phyloP scores from a whole-genome alignment of 2,797 vertebrate genomes.

The Sebastes itinus region DNA sequence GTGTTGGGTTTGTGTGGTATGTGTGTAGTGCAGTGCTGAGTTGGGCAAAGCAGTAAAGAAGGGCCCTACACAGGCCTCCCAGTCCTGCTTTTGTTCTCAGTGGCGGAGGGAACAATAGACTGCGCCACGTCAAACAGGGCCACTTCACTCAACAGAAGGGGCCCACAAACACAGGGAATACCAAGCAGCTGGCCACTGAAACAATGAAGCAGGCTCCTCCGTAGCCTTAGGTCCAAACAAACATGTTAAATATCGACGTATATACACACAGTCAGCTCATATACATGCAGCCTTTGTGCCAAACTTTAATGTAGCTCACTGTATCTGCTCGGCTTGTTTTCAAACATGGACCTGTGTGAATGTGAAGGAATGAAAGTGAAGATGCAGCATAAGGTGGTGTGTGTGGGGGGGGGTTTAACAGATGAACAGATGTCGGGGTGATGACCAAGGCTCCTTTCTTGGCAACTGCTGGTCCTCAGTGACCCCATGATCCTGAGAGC shows the following conservation, averaged over 20 bases:
- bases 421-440: conserved; percentile 86
- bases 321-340: conserved; percentile 27
- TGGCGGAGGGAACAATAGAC: conserved; percentile 81
- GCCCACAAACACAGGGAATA: conserved; percentile 82
- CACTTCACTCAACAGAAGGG: conserved; percentile 83
- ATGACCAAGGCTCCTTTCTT: conserved; percentile 78
- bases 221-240: conserved; percentile 61
- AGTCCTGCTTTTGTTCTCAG: conserved; percentile 84
- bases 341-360: conserved; percentile 24
- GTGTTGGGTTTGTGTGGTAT: conserved; percentile 62
- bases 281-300: conserved; percentile 1
- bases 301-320: background rate
- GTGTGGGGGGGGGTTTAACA: conserved; percentile 64
- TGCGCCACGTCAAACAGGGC: conserved; percentile 82
- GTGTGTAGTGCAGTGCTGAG: conserved; percentile 68
- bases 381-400: conserved; percentile 66
- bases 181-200: conserved; percentile 84
- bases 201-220: conserved; percentile 76
- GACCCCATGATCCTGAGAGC: conserved; percentile 82
- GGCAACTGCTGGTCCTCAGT: conserved; percentile 81
- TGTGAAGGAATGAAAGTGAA: conserved; percentile 58
- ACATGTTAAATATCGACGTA: conserved; percentile 55
- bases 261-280: background rate
- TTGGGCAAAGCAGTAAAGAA: conserved; percentile 76
- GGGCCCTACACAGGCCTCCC: conserved; percentile 80